Conservation (phyloP, 1,140 invertebrate species). For the Drosophila arizonae region DNA sequence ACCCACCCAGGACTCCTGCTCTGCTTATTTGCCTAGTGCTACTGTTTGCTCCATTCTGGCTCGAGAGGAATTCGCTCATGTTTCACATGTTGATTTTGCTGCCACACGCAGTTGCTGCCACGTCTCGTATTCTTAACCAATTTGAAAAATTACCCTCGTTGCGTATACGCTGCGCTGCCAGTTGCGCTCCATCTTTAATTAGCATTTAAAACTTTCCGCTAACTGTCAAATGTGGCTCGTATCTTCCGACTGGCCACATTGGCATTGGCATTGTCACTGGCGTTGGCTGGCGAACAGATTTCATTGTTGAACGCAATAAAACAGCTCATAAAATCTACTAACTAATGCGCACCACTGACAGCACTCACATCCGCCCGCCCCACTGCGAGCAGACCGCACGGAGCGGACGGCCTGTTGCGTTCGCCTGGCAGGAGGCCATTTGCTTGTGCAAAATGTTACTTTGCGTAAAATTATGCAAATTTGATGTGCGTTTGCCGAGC, state of each 20-base stretch:
- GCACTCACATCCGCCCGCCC: slow-evolving; percentile 23
- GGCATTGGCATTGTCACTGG: not conserved
- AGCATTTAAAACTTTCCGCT: slow-evolving; percentile 48
- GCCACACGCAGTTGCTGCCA: slow-evolving; percentile 24
- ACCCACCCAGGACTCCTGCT: not conserved
- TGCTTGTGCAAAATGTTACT: slow-evolving; percentile 75
- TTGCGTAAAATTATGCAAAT: slow-evolving; percentile 79
- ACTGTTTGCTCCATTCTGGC: no score
- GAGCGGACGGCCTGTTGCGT: slow-evolving; percentile 61
- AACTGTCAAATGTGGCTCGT: slow-evolving; percentile 19
- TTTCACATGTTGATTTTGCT: slow-evolving; percentile 46
- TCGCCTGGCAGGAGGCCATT: slow-evolving; percentile 28
- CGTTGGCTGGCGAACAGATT: slow-evolving; percentile 42
- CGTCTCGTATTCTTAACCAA: slow-evolving; percentile 42
- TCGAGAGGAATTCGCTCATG: slow-evolving; percentile 19
- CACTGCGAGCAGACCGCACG: not conserved
- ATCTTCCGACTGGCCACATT: not conserved
- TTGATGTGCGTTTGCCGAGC: slow-evolving; percentile 78
- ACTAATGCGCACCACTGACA: slow-evolving; percentile 59
- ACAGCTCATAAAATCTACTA: slow-evolving; percentile 72
- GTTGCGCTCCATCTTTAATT: slow-evolving; percentile 58
- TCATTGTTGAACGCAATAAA: slow-evolving; percentile 62
- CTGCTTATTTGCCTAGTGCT: slow-evolving; percentile 1
- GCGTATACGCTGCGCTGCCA: slow-evolving; percentile 42
- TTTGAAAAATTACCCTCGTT: slow-evolving; percentile 60